These are phyloP conservation scores for Knipowitschia caucasica DNA, from an alignment of 2,797 vertebrate species.

Conservation along the genomic window DNA sequence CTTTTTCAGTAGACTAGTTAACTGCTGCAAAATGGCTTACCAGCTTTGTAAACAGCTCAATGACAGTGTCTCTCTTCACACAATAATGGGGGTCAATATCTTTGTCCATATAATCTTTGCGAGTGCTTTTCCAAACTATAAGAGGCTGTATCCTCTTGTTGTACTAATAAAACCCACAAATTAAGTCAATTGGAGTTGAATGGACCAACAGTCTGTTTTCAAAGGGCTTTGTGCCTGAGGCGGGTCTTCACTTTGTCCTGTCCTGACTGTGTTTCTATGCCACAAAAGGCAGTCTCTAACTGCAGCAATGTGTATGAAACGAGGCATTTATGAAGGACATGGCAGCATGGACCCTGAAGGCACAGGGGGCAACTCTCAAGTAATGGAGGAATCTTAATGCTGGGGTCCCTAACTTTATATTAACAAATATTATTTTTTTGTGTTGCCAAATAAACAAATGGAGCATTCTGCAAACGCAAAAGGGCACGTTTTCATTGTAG, in stretches of 20 bases:
- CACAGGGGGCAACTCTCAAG: constrained; percentile 20
- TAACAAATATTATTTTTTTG: too few relatives aligned
- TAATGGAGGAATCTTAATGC: neutral
- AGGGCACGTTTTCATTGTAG: too few relatives aligned
- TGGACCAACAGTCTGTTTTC: constrained; percentile 29
- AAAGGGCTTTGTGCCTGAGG: constrained; percentile 18
- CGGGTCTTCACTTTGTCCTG: constrained; percentile 30
- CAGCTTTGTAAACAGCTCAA: neutral
- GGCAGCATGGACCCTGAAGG: neutral
- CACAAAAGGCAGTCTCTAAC: constrained; percentile 22
- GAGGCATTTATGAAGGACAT: constrained; percentile 2
- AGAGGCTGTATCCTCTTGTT: constrained; percentile 23
- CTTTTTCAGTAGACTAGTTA: too few relatives aligned
- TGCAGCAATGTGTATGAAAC: constrained; percentile 8
- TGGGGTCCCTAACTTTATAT: too few relatives aligned
- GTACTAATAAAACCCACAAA: constrained; percentile 25
- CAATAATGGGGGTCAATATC: constrained; percentile 13
- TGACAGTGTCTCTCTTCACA: neutral
- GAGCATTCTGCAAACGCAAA: too few relatives aligned
- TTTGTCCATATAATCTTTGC: constrained; percentile 13
- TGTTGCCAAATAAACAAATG: too few relatives aligned
- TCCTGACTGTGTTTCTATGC: constrained; percentile 34
- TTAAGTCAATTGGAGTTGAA: constrained; percentile 38
- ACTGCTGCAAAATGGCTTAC: neutral
- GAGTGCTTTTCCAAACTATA: constrained; percentile 6